A percentile compares a stretch with the other conserved stretches of the same genome.
phyloP scores from a whole-genome alignment of 1,140 invertebrate species.

The Catajapyx aquilonaris region DNA sequence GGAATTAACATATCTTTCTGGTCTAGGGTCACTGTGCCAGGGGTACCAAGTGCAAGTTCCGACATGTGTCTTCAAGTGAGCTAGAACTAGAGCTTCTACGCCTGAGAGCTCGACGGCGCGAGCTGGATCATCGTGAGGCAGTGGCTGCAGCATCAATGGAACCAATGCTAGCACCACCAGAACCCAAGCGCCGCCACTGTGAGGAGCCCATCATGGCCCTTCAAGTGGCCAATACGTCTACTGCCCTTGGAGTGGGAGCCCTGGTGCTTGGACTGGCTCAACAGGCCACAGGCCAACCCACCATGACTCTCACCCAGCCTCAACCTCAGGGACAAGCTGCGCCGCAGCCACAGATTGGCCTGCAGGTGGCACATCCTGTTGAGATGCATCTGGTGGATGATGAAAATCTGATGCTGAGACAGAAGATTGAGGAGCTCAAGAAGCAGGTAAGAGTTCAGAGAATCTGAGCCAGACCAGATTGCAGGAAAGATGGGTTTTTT shows the following conservation, averaged over 20 bases:
- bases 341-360: too few relatives aligned
- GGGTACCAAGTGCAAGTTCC: slow-evolving; percentile 27
- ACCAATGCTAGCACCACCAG: slow-evolving; percentile 9
- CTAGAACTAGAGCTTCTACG: slow-evolving; percentile 12
- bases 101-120: neutral
- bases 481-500: too few relatives aligned
- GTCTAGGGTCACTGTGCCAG: slow-evolving; percentile 48
- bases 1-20: too few relatives aligned
- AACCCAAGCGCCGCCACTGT: slow-evolving; percentile 12
- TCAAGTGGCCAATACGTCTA: too few relatives aligned
- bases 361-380: too few relatives aligned
- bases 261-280: too few relatives aligned
- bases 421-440: slow-evolving; percentile 50
- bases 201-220: too few relatives aligned
- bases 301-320: slow-evolving; percentile 23
- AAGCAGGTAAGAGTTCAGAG: slow-evolving; percentile 30
- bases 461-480: too few relatives aligned
- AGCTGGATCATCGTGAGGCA: slow-evolving; percentile 8
- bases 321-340: too few relatives aligned
- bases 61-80: slow-evolving; percentile 23
- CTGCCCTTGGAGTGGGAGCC: too few relatives aligned
- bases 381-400: slow-evolving; percentile 40
- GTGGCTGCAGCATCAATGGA: slow-evolving; percentile 17
- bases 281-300: too few relatives aligned
- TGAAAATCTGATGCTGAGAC: slow-evolving; percentile 44